Conservation (phyloP, 2,797 vertebrate genomes). For the Chaetodon trifasciatus region DNA sequence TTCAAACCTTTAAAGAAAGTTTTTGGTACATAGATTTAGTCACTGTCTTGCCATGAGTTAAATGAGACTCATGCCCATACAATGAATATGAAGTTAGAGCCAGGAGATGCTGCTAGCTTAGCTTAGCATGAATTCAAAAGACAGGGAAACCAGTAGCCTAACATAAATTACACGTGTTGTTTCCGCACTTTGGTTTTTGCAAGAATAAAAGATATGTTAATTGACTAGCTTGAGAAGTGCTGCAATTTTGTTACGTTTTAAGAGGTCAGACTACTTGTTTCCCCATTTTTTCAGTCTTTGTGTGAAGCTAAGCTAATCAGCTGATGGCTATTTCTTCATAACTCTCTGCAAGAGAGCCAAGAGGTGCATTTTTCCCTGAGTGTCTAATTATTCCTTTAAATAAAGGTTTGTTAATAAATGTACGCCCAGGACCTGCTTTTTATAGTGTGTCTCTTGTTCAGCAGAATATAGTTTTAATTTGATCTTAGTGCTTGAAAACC, state of each 20-base stretch:
- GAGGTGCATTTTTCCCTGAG: too few relatives aligned
- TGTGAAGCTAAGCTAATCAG: too few relatives aligned
- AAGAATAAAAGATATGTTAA: not conserved
- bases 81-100: not conserved
- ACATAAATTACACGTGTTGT: not conserved
- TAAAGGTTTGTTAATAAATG: too few relatives aligned
- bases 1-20: constrained; percentile 6
- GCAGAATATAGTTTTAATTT: not conserved
- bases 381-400: too few relatives aligned
- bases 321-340: too few relatives aligned
- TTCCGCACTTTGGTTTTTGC: too few relatives aligned
- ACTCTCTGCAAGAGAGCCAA: too few relatives aligned
- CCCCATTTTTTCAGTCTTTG: too few relatives aligned
- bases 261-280: too few relatives aligned
- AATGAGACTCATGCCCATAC: not conserved
- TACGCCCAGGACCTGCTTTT: too few relatives aligned
- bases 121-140: not conserved
- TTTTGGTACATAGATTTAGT: not conserved
- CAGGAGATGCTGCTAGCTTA: not conserved
- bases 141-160: not conserved
- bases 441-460: too few relatives aligned
- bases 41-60: not conserved
- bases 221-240: not conserved
- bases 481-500: not conserved
- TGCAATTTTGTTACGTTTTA: too few relatives aligned